Evolutionary conservation across 2,113 vertebrate genomes (phyloP).

Genomic region (Gymnorhina tibicen): DNA sequence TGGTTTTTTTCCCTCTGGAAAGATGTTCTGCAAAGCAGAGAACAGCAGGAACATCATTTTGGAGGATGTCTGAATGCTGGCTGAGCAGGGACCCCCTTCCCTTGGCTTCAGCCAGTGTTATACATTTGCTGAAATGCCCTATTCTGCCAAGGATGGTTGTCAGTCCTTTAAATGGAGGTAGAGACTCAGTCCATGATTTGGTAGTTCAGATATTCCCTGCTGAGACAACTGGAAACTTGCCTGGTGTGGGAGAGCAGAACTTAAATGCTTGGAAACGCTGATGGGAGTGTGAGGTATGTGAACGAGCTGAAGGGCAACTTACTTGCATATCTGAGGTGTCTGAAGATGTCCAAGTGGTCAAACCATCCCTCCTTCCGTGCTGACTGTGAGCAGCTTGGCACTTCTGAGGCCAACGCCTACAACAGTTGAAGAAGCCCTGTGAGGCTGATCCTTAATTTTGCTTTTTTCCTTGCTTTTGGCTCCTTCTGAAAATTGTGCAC

Average conservation of each 20-base stretch:
- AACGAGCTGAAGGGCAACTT: background rate
- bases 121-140: background rate
- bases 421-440: background rate
- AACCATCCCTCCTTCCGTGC: background rate
- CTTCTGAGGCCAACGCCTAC: background rate
- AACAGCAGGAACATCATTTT: background rate
- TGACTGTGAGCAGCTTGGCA: background rate
- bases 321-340: background rate
- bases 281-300: background rate
- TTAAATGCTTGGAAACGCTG: background rate
- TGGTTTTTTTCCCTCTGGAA: background rate
- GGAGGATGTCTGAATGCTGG: background rate
- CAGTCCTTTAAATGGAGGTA: constrained; percentile 28
- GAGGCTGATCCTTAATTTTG: background rate
- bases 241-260: background rate
- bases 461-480: background rate
- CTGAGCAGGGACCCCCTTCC: background rate
- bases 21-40: background rate
- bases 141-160: constrained; percentile 17
- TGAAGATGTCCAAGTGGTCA: background rate
- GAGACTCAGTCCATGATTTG: constrained; percentile 17
- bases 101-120: background rate
- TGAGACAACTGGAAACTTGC: constrained; percentile 4
- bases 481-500: background rate
- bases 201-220: background rate